Percentiles rank a stretch among this genome's conserved stretches.
Conservation (phyloP, 2,888 invertebrate genomes). For the Scaptomyza tumidula region DNA sequence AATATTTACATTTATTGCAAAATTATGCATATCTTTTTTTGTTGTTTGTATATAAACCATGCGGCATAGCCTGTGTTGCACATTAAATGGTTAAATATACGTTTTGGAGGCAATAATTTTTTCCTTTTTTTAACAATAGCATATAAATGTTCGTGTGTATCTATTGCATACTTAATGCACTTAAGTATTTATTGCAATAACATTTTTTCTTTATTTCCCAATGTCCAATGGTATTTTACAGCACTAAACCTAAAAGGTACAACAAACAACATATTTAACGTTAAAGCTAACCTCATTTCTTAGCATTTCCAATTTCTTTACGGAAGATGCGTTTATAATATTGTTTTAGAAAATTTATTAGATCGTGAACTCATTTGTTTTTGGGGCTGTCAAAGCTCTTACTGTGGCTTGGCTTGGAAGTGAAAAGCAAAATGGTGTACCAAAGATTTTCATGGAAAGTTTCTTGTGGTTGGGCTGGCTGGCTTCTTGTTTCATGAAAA, state of each 20-base stretch:
- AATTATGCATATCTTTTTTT: conserved; percentile 57
- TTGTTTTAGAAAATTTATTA: conserved; percentile 66
- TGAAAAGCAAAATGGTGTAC: conserved; percentile 44
- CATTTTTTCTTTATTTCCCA: background rate
- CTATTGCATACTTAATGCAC: conserved; percentile 1
- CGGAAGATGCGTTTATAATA: conserved; percentile 45
- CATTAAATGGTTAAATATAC: conserved; percentile 26
- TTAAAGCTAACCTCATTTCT: background rate
- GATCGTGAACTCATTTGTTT: conserved; percentile 65
- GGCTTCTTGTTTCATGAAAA: conserved; percentile 67
- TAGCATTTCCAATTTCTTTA: conserved; percentile 9
- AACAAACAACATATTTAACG: background rate
- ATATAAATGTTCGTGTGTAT: background rate
- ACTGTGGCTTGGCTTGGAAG: conserved; percentile 42
- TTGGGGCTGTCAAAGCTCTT: conserved; percentile 42
- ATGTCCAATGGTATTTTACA: conserved; percentile 1
- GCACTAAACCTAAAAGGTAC: background rate
- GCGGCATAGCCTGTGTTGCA: conserved; percentile 6
- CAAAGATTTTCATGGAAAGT: conserved; percentile 74
- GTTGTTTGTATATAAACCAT: background rate
- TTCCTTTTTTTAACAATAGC: background rate
- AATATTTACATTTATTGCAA: conserved; percentile 65
- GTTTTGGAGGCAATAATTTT: conserved; percentile 32
- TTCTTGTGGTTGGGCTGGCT: conserved; percentile 62
- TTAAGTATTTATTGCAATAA: conserved; percentile 1